Evolutionary conservation across 2,888 invertebrate species (phyloP).

Genomic region (Patella depressa): DNA sequence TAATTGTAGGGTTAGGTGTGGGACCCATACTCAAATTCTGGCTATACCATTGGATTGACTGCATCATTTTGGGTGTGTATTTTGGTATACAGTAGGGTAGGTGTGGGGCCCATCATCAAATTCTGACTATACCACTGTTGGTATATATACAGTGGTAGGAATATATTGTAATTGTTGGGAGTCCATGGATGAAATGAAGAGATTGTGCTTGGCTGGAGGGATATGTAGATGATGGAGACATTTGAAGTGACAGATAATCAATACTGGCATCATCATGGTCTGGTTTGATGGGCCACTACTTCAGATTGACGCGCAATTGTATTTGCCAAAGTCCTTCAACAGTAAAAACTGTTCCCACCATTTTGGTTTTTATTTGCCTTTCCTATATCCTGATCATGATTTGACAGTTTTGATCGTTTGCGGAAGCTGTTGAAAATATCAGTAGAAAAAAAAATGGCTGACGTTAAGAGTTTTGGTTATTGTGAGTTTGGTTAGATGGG

Average conservation of each 20-base stretch:
- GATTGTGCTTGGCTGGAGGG: not conserved
- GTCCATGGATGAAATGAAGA: not conserved
- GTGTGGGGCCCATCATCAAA: no score
- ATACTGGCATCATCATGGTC: not conserved
- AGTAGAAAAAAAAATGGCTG: no score
- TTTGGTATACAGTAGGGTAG: no score
- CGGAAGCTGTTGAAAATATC: not conserved
- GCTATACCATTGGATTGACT: no score
- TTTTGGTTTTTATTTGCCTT: slow-evolving; percentile 9
- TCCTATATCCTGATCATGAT: slow-evolving; percentile 11
- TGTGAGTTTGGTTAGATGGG: no score
- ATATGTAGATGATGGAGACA: slow-evolving; percentile 10
- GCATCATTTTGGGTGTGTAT: no score
- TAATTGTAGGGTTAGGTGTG: no score
- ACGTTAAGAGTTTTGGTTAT: no score
- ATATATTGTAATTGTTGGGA: no score
- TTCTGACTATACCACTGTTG: no score
- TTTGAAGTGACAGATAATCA: slow-evolving; percentile 7
- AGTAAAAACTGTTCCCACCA: slow-evolving; percentile 1
- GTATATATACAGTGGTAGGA: no score
- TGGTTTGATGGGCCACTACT: not conserved
- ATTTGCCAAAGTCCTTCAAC: slow-evolving; percentile 8
- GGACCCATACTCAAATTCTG: no score
- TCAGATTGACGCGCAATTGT: slow-evolving; percentile 5
- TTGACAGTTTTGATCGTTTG: not conserved